phyloP scores from a whole-genome alignment of 1,140 invertebrate species.

The Lepidurus couesii region DNA sequence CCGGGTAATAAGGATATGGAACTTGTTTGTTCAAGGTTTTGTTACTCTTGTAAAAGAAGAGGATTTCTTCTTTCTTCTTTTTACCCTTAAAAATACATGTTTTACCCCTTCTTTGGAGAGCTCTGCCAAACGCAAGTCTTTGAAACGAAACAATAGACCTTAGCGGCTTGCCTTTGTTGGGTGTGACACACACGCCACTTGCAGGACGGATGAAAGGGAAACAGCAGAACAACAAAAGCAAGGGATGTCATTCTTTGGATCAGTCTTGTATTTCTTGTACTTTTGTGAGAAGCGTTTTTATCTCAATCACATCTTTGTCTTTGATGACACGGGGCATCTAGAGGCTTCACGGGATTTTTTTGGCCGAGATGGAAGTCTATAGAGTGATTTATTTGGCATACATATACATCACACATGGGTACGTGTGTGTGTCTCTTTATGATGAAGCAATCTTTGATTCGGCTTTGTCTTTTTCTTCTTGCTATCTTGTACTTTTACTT shows the following conservation, averaged over 20 bases:
- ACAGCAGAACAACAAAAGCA: background rate
- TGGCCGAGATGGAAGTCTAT: too few species aligned
- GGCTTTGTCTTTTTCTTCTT: background rate
- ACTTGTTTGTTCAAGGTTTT: background rate
- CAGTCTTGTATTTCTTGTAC: background rate
- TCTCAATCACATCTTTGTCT: constrained; percentile 6
- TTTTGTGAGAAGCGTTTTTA: background rate
- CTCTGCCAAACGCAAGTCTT: background rate
- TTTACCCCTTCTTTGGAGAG: background rate
- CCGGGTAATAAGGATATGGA: background rate
- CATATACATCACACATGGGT: background rate
- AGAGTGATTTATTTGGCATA: background rate
- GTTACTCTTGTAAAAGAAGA: too few species aligned
- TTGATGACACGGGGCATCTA: background rate
- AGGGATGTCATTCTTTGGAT: background rate
- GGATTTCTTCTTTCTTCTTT: background rate
- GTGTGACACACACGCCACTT: constrained; percentile 4
- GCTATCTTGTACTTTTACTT: background rate
- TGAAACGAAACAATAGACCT: background rate
- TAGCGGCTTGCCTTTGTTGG: constrained; percentile 17
- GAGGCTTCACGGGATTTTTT: too few species aligned
- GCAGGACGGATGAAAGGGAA: background rate
- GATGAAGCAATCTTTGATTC: background rate
- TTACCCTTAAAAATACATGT: background rate
- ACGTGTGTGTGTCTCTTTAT: background rate